Evolutionary conservation across 2,113 vertebrate species (phyloP).

Genomic region (Cephalopterus ornatus): DNA sequence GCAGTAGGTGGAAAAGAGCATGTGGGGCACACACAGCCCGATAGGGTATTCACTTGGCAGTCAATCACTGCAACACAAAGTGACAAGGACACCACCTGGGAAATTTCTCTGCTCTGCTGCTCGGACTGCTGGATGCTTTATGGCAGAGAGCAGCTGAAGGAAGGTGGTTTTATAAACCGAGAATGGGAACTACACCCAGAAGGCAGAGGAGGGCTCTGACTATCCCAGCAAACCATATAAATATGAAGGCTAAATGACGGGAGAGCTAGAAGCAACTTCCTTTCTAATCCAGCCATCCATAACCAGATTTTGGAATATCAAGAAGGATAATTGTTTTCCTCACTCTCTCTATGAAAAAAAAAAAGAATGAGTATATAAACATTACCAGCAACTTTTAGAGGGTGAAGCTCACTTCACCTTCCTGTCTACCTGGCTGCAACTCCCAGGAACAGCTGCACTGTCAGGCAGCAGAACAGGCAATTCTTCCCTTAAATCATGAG

Average conservation of each 20-base stretch:
- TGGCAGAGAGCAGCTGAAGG: neutral
- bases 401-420: neutral
- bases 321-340: neutral
- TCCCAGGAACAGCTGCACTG: neutral
- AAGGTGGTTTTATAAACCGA: neutral
- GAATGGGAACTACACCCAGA: neutral
- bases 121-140: neutral
- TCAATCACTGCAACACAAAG: neutral
- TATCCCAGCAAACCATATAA: neutral
- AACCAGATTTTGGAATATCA: neutral
- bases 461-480: neutral
- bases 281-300: neutral
- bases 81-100: neutral
- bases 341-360: fast-evolving
- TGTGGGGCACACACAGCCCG: neutral
- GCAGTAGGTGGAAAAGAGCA: neutral
- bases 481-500: neutral
- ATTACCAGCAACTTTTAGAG: neutral
- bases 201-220: neutral
- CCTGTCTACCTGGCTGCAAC: neutral
- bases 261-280: neutral
- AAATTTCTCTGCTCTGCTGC: slow-evolving; percentile 8
- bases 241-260: neutral
- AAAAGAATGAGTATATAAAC: neutral
- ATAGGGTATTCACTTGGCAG: neutral